Conservation (phyloP, 2,888 invertebrate species). For the Caenorhabditis becei region DNA sequence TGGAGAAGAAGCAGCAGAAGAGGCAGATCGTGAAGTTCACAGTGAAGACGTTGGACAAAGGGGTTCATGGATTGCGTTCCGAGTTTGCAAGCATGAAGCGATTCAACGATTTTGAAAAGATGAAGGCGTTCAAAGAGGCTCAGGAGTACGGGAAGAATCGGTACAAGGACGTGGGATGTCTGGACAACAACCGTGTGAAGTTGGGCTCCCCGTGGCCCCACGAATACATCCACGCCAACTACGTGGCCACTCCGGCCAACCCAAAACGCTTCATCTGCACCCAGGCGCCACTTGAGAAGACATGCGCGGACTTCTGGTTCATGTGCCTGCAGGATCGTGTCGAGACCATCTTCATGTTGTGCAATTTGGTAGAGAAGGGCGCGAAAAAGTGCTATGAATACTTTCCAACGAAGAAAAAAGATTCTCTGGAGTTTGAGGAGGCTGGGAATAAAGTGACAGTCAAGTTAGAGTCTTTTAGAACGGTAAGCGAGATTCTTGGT, state of each 20-base stretch:
- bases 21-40: conserved; percentile 55
- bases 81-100: conserved; percentile 64
- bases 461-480: conserved; percentile 24
- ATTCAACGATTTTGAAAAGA: conserved; percentile 57
- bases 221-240: conserved; percentile 72
- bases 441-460: conserved; percentile 43
- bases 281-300: conserved; percentile 69
- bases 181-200: conserved; percentile 66
- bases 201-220: conserved; percentile 49
- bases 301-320: conserved; percentile 67
- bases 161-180: conserved; percentile 68
- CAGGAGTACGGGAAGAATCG: conserved; percentile 60
- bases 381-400: conserved; percentile 65
- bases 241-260: conserved; percentile 58
- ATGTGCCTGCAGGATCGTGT: conserved; percentile 67
- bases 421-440: conserved; percentile 52
- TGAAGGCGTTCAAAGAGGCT: conserved; percentile 62
- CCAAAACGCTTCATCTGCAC: no score
- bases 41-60: conserved; percentile 56
- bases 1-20: no score
- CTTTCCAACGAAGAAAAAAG: conserved; percentile 53
- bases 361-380: conserved; percentile 66
- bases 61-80: conserved; percentile 54
- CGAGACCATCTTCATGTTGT: conserved; percentile 68
- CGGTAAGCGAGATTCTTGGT: background rate